Base-by-base conservation (phyloP, 2,888 invertebrate genomes). In the Caenorhabditis wallacei region DNA sequence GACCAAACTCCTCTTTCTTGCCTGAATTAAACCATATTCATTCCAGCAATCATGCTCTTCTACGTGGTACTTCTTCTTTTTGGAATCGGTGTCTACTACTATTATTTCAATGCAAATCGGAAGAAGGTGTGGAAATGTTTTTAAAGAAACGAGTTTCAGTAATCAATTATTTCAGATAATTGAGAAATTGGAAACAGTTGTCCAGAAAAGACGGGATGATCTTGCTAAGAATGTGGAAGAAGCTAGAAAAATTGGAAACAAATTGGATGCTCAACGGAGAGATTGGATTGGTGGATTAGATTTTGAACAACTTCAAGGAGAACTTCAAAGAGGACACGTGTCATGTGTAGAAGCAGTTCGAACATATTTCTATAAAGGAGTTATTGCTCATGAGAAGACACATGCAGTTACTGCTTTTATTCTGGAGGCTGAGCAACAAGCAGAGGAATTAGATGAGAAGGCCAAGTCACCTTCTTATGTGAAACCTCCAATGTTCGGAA, bases 401-500 rank as follows among this genome's bases (percentile, higher is more conserved):
- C 89, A 90, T 79, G 88, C 89, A 56, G 79, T 87, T 20, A 84
- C 85, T 10, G 66, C 86, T 54, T 89, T 89, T 59, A 76, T 90
- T 40, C 76, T 66, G 80, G 90, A 90, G 74, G 88, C 90, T 5
- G 85, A 86, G 20, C 53, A 84, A 40, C 84, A 85, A 82, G 90
- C 91, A 0, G 76, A 79, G n/a, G 86, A 82, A 18, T 71, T 85
- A 74, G 90, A 90, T 68, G 74, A 85, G 20, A 82, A 84, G 30
- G 86, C 87, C 0, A 69, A 75, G 18, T 72, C 85, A 10, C 74
- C 80, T 4, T 46, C 46, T n/a, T 83, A 70, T 26, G 79, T 84
- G 74, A 90, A 90, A 46, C 89, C 89, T 7, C 71, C 88, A 2
- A 85, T 90, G 4, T 91, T 89, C 68, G 91, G 91, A 56, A 71